Conservation (phyloP, 2,797 vertebrate species). For the Mycteria americana region DNA sequence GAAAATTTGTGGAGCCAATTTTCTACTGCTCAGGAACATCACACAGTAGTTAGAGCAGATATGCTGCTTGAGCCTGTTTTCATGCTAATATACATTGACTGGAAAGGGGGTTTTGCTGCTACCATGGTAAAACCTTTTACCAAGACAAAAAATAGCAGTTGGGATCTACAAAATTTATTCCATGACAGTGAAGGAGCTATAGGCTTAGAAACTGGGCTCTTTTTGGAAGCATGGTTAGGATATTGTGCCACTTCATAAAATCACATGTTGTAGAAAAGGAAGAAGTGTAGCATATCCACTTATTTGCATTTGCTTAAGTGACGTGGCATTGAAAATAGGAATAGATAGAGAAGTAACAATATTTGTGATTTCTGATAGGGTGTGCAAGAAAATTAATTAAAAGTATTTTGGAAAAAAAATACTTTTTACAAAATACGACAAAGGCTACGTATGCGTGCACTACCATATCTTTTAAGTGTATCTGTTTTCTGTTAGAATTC, state of each 20-base stretch:
- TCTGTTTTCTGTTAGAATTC: background rate
- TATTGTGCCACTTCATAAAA: background rate
- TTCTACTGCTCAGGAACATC: background rate
- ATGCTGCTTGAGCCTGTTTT: background rate
- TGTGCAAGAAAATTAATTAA: background rate
- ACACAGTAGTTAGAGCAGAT: background rate
- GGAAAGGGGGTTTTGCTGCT: background rate
- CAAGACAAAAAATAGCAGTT: background rate
- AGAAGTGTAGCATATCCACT: background rate
- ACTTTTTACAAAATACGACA: background rate
- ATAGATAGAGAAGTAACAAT: background rate
- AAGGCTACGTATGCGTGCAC: background rate
- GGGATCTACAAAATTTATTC: background rate
- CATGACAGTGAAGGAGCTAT: background rate
- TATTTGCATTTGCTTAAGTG: background rate
- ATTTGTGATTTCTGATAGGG: background rate
- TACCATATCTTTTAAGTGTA: background rate
- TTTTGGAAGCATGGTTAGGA: background rate
- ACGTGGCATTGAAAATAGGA: background rate
- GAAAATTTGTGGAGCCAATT: background rate
- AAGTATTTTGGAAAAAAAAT: background rate
- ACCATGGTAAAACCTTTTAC: background rate
- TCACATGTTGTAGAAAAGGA: background rate
- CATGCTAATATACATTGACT: background rate
- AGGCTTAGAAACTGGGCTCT: background rate